Base-by-base conservation (phyloP, 2,113 vertebrate genomes). In the Scophthalmus maximus region DNA sequence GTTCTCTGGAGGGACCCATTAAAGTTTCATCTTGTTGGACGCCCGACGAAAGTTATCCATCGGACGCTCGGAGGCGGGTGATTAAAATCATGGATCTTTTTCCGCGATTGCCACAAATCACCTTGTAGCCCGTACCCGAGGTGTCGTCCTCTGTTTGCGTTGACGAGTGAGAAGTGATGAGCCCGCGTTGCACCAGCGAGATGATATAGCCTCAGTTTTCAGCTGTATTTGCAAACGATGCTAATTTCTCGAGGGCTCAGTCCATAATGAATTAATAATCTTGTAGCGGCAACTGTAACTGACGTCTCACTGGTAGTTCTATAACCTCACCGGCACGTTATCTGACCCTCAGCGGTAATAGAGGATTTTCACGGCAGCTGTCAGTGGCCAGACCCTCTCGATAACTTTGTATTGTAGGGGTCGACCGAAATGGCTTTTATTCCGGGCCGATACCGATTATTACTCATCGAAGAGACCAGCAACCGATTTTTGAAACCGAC, bases 191-290 rank as follows among this genome's bases (percentile, higher is more conserved):
- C 10, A 29, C 63, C 5, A 3, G 38, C 34, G 9, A 30, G n/a
- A n/a, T n/a, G n/a, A 66, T 56, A 22, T n/a, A 25, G 26, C 46
- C 23, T 66, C 61, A 15, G 23, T 57, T 57, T 47, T 34, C 9
- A n/a, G 49, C 59, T 68, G 23, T 59, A 55, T 60, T 66, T 42
- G 42, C 56, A 51, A 58, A 76, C 27, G 47, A 60, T 60, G n/a
- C 40, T 53, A 30, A 53, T 63, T 63, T 64, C 58, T 46, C 3
- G 3, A 62, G 60, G 25, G 36, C 53, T 67, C 20, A 0, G 22
- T 26, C 30, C 68, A 50, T 60, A 76, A 60, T 80, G 49, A 56
- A 36, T 68, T 58, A 63, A 42, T n/a, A 50, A 23, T 42, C 57
- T 55, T 55, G 71, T 40, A 26, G 62, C 40, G 7, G 23, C 25